Base-by-base conservation (phyloP, 2,113 vertebrate species). In the Bombycilla garrulus region DNA sequence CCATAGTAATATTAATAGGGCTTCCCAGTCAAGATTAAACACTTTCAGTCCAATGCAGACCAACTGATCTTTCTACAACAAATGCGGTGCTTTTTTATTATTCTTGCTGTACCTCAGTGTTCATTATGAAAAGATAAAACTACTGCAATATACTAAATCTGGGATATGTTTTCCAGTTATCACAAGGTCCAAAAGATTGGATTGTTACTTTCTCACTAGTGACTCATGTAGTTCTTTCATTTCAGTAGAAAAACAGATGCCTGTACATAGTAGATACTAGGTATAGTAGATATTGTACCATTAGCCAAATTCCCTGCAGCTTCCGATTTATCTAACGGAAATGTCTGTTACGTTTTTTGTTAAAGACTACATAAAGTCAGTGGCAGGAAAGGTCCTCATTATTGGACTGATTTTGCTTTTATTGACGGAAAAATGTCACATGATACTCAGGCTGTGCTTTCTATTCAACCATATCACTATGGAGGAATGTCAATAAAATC, bases 401-500 rank as follows among this genome's bases (percentile, higher is more conserved):
- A 81, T 72, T 97, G 97, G 97, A 97, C 97, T 97, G 96, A 95
- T 97, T 98, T 97, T 98, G 97, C 97, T 98, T 97, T 77, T 96
- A 96, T 97, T 95, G 93, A 97, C 93, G 93, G 96, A 97, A 96
- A 98, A 97, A 96, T 97, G 97, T 98, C 97, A 98, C 93, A 97
- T 97, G 98, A 98, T 98, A 97, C 98, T 99, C 98, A 98, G 98
- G 98, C 98, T 98, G 94, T 97, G 98, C 98, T 98, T 97, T 98
- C 95, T 97, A 97, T 98, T 98, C 95, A 96, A 98, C 97, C 97
- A 98, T 98, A 98, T 97, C 97, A 97, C 97, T 97, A 98, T 97
- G 98, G 97, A 98, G 97, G 98, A 98, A 98, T 98, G 97, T 98
- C 97, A 99, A 99, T 99, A 99, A 99, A 99, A 94, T 98, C 97